Evolutionary conservation across 2,113 vertebrate genomes (phyloP).

Genomic region (Hemichromis elongatus): DNA sequence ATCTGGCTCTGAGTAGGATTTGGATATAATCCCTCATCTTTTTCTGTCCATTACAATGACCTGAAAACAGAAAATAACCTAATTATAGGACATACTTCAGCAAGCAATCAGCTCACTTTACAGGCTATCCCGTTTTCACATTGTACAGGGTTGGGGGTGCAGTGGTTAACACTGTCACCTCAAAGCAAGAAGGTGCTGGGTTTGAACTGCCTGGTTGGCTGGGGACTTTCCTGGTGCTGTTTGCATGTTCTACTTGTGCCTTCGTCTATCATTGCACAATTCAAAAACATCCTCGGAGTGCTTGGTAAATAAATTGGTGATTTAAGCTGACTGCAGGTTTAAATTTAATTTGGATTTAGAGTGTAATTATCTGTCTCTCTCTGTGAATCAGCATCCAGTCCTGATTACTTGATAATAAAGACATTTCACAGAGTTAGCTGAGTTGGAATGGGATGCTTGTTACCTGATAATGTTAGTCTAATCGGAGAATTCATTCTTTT

Average conservation of each 20-base stretch:
- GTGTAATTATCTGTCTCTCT: background rate
- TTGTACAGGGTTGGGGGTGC: background rate
- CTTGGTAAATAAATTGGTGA: background rate
- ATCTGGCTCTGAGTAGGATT: background rate
- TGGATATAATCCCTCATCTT: background rate
- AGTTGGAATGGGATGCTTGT: background rate
- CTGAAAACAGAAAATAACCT: background rate
- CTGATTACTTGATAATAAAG: background rate
- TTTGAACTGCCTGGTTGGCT: background rate
- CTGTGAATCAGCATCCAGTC: background rate
- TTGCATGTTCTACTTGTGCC: background rate
- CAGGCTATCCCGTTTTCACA: background rate
- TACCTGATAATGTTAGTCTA: background rate
- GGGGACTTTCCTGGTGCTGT: background rate
- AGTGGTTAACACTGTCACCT: background rate
- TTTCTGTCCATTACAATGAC: background rate
- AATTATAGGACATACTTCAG: background rate
- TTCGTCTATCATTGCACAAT: background rate
- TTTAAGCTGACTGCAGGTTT: background rate
- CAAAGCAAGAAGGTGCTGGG: background rate
- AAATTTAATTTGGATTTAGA: background rate
- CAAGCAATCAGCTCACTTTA: background rate
- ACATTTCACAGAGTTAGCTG: background rate
- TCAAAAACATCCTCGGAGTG: background rate
- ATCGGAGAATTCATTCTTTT: background rate